Evolutionary conservation across 2,888 invertebrate genomes (phyloP), one percentile per base, ranked within the genome.

Genomic region (Xestia rhomboidea): DNA sequence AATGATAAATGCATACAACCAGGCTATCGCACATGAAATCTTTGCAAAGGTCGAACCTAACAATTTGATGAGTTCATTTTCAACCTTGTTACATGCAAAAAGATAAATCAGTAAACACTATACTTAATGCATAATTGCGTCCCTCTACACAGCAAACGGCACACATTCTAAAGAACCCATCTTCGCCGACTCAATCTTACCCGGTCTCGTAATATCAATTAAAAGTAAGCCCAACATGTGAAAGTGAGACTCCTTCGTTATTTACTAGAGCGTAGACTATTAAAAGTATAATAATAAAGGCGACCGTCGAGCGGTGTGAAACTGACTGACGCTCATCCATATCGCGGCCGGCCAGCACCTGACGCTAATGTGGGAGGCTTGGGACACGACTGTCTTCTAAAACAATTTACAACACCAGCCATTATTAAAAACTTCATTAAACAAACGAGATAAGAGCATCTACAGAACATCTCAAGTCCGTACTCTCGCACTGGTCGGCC

Each of bases 231-330:
- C 88, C 84, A 82, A 84, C 85, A 90, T 92, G 94, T 93, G 94
- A 95, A 95, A 93, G 94, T 93, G 88, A 89, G 90, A 90, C 90
- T 91, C 84, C 89, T 91, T 87, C 86, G 82, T 88, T 89, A 91
- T 81, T 94, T 91, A 95, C 89, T 92, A 94, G 95, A 95, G 94
- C 95, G 94, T 93, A 90, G 78, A 88, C 89, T 86, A 90, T 92
- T 92, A 91, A 90, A 90, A 81, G 78, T 79, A 81, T 73, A 87
- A 87, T 83, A 84, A 84, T 82, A 85, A 82, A 84, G 76, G 71
- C 51, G 73, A 73, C 68, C 81, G 81, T 83, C 46, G 73, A 67
- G 73, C 82, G 81, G 86, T 84, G 85, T 87, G 87, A 87, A 88
- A 86, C 87, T 85, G 85, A 89, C 84, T 86, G 81, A 88, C 79